A percentile compares a stretch with the other conserved stretches of the same genome.
phyloP scores from a whole-genome alignment of 1,140 invertebrate genomes.

The Drosophila murphyi region DNA sequence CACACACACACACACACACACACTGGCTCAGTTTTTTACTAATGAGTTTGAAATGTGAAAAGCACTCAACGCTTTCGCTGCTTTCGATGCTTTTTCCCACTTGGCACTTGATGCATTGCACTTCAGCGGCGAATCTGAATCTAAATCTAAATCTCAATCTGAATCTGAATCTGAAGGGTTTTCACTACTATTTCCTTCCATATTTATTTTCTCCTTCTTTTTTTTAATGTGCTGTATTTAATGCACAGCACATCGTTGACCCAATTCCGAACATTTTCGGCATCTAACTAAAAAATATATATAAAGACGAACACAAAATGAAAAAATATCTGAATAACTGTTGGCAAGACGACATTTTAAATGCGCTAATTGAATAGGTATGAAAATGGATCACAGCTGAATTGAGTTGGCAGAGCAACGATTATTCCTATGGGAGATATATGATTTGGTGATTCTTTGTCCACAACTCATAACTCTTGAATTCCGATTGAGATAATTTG shows the following conservation, averaged over 20 bases:
- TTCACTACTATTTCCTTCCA: constrained; percentile 38
- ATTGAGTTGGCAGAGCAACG: no score
- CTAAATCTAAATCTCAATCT: no score
- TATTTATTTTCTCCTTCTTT: constrained; percentile 2
- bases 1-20: constrained; percentile 1
- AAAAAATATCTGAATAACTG: neutral
- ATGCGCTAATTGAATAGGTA: neutral
- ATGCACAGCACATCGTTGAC: constrained; percentile 64
- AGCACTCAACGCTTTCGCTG: constrained; percentile 34
- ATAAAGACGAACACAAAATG: neutral
- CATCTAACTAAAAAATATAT: neutral
- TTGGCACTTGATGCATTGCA: constrained; percentile 57
- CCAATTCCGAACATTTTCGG: constrained; percentile 47
- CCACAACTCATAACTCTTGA: no score
- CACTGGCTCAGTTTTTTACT: constrained; percentile 43
- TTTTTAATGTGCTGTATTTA: constrained; percentile 38
- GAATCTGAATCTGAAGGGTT: constrained; percentile 47
- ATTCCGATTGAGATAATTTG: no score
- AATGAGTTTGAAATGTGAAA: constrained; percentile 79
- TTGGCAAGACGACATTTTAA: neutral
- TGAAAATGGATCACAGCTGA: neutral
- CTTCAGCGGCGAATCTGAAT: constrained; percentile 60
- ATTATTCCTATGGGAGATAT: no score
- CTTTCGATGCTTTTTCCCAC: constrained; percentile 35
- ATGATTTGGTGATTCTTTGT: no score